Evolutionary conservation across 2,797 vertebrate genomes (phyloP).

Genomic region (Erethizon dorsatum): DNA sequence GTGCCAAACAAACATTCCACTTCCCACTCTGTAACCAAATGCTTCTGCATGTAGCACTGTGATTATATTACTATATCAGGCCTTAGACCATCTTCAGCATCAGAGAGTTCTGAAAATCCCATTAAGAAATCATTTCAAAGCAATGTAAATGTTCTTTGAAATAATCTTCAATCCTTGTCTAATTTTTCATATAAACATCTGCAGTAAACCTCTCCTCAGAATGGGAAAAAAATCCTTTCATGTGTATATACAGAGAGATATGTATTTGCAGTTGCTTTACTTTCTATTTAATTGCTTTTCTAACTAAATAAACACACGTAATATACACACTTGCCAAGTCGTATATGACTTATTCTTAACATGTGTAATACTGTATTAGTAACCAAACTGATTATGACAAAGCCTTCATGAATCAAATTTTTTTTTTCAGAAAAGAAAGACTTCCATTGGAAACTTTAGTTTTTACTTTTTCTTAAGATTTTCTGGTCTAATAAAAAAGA

Average conservation of each 20-base stretch:
- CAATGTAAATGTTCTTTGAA: constrained; percentile 71
- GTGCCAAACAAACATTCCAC: neutral
- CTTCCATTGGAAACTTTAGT: neutral
- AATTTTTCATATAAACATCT: constrained; percentile 60
- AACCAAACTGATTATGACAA: neutral
- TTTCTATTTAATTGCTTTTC: constrained; percentile 61
- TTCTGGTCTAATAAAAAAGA: constrained; percentile 24
- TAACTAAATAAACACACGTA: constrained; percentile 31
- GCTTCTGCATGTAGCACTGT: neutral
- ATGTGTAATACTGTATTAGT: neutral
- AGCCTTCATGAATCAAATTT: neutral
- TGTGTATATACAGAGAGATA: neutral
- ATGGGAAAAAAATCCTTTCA: constrained; percentile 4
- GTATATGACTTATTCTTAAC: neutral
- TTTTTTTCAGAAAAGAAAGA: neutral
- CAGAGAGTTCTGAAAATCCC: constrained; percentile 71
- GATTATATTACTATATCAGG: constrained; percentile 45
- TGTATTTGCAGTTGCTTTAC: neutral
- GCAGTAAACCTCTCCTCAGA: constrained; percentile 51
- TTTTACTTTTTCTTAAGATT: constrained; percentile 17
- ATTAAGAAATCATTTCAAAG: constrained; percentile 78
- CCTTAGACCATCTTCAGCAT: constrained; percentile 64
- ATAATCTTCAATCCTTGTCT: constrained; percentile 70
- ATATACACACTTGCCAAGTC: neutral
- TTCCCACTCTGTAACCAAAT: constrained; percentile 50